Conservation (phyloP, 37 sponge, comb jelly and placozoan genomes). For the Amphimedon queenslandica region DNA sequence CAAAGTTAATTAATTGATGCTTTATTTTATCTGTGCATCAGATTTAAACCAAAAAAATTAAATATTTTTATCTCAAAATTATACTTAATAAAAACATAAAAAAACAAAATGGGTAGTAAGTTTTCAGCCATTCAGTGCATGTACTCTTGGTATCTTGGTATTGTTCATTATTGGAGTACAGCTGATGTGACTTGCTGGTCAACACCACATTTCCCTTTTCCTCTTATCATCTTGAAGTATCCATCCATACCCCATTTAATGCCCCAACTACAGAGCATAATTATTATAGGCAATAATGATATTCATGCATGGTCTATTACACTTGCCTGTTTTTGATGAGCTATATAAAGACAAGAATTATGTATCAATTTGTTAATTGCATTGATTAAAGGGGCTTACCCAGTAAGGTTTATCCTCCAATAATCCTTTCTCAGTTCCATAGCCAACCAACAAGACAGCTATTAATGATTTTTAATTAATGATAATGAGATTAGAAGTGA, state of each 20-base stretch:
- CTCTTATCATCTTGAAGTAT: conserved; percentile 74
- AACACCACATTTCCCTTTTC: conserved; percentile 77
- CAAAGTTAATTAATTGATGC: neutral
- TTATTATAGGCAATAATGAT: too few relatives aligned
- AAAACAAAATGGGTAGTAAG: neutral
- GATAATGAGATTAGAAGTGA: neutral
- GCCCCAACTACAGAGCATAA: conserved; percentile 69
- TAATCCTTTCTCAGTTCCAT: conserved; percentile 63
- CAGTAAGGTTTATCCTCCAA: conserved; percentile 75
- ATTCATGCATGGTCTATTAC: neutral
- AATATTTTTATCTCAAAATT: neutral
- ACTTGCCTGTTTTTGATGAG: conserved; percentile 7
- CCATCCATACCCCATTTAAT: conserved; percentile 77
- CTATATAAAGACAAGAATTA: neutral
- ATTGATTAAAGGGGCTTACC: conserved; percentile 29
- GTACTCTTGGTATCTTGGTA: neutral
- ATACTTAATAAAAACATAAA: neutral
- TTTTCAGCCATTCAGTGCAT: neutral
- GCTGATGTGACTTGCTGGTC: conserved; percentile 68
- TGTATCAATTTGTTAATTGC: neutral
- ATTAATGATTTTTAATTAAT: neutral
- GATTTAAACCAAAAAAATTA: neutral
- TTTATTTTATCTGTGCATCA: neutral
- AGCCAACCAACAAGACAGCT: conserved; percentile 86
- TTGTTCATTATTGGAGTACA: conserved; percentile 35